phyloP scores from a whole-genome alignment of 2,888 invertebrate species.

The Pyralis farinalis region DNA sequence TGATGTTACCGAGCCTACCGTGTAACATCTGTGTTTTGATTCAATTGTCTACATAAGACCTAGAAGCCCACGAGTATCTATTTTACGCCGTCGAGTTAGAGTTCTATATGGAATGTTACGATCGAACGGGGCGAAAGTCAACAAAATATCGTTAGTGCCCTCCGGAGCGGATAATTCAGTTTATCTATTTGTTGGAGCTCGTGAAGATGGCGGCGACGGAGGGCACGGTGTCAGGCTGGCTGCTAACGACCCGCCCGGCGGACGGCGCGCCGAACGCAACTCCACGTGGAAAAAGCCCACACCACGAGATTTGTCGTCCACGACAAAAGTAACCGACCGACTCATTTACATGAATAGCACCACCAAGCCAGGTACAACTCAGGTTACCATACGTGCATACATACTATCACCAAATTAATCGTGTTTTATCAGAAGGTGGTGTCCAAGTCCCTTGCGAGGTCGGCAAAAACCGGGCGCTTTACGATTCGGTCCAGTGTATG shows the following conservation, averaged over 20 bases:
- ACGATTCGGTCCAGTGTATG: too few relatives aligned
- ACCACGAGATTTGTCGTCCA: too few relatives aligned
- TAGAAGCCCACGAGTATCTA: not conserved
- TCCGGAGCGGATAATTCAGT: constrained; percentile 22
- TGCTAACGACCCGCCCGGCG: not conserved
- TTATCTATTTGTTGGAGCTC: constrained; percentile 24
- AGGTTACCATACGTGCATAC: too few relatives aligned
- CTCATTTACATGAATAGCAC: too few relatives aligned
- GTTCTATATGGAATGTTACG: not conserved
- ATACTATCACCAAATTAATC: too few relatives aligned
- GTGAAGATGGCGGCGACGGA: constrained; percentile 1
- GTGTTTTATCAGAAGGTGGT: too few relatives aligned
- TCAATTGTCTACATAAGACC: constrained; percentile 1
- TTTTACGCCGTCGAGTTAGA: not conserved
- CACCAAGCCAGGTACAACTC: too few relatives aligned
- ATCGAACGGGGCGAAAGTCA: constrained; percentile 1
- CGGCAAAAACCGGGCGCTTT: too few relatives aligned
- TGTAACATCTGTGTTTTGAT: constrained; percentile 8
- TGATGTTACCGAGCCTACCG: not conserved
- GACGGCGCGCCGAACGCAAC: too few relatives aligned
- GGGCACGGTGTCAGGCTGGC: not conserved
- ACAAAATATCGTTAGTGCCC: constrained; percentile 11
- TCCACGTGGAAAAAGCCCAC: too few relatives aligned
- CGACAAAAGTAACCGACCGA: too few relatives aligned
- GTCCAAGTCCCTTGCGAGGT: too few relatives aligned